Conservation (phyloP, 2,888 invertebrate species). For the Polia nebulosa region DNA sequence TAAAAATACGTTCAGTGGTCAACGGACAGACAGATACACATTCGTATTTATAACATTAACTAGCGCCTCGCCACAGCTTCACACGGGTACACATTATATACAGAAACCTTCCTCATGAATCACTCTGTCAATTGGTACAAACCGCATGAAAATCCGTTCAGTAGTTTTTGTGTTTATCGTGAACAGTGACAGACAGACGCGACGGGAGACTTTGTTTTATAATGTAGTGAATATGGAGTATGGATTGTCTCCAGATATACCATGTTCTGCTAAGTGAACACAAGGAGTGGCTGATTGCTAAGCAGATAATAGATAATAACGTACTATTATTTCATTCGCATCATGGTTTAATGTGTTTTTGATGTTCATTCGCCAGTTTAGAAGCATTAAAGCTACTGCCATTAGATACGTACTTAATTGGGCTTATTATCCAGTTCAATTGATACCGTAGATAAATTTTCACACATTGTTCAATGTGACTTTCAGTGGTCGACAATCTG, state of each 20-base stretch:
- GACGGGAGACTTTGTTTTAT: no score
- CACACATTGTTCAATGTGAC: constrained; percentile 41
- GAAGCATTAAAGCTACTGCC: constrained; percentile 36
- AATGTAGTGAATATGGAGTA: background rate
- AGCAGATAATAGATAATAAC: constrained; percentile 53
- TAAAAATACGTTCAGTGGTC: background rate
- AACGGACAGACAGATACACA: background rate
- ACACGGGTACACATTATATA: no score
- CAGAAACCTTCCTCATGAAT: no score
- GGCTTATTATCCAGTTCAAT: constrained; percentile 55
- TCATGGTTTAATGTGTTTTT: constrained; percentile 61
- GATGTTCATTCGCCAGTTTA: constrained; percentile 49
- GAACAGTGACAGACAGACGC: no score
- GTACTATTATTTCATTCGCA: constrained; percentile 45
- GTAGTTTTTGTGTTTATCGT: no score
- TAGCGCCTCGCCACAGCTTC: no score
- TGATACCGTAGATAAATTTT: constrained; percentile 57
- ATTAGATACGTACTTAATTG: constrained; percentile 59
- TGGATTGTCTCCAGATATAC: constrained; percentile 9
- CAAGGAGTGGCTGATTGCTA: constrained; percentile 46
- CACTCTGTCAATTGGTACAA: no score
- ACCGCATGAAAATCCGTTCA: no score
- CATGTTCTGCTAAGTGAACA: constrained; percentile 33
- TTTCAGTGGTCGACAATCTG: constrained; percentile 38
- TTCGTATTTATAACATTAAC: no score